Evolutionary conservation across 2,888 invertebrate species (phyloP).

Genomic region (Cataglyphis livida): DNA sequence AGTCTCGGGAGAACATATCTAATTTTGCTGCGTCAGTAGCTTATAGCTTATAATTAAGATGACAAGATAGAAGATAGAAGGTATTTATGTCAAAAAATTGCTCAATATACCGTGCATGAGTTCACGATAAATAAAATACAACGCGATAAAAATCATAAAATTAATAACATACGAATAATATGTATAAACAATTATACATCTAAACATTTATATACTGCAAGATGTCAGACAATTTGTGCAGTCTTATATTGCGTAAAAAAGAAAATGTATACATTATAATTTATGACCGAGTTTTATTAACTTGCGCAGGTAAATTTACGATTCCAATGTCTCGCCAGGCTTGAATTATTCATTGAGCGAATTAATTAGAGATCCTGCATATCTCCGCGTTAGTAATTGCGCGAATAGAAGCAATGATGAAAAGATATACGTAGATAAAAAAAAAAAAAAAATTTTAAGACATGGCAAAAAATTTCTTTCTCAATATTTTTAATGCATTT

Average conservation of each 20-base stretch:
- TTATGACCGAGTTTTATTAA: slow-evolving; percentile 48
- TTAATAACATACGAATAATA: not conserved
- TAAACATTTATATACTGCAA: not conserved
- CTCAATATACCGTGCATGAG: not conserved
- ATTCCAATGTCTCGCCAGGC: slow-evolving; percentile 20
- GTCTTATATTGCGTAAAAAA: slow-evolving; percentile 11
- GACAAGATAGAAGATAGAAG: slow-evolving; percentile 68
- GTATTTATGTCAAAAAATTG: slow-evolving; percentile 72
- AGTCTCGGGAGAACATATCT: slow-evolving; percentile 61
- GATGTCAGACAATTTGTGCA: slow-evolving; percentile 28
- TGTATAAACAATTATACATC: not conserved
- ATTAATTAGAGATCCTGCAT: slow-evolving; percentile 36
- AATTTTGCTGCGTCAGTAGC: slow-evolving; percentile 62
- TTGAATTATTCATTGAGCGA: slow-evolving; percentile 50
- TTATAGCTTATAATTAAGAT: slow-evolving; percentile 77
- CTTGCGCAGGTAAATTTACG: slow-evolving; percentile 41
- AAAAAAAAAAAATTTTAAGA: not conserved
- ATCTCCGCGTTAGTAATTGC: slow-evolving; percentile 32
- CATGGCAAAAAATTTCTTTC: not conserved
- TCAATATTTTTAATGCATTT: not conserved
- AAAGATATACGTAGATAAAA: not conserved
- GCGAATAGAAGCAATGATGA: slow-evolving; percentile 14
- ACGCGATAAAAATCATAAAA: not conserved
- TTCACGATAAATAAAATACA: not conserved
- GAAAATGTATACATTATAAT: slow-evolving; percentile 22